Evolutionary conservation across 2,888 invertebrate species (phyloP).

Genomic region (Cosmia pyralina): DNA sequence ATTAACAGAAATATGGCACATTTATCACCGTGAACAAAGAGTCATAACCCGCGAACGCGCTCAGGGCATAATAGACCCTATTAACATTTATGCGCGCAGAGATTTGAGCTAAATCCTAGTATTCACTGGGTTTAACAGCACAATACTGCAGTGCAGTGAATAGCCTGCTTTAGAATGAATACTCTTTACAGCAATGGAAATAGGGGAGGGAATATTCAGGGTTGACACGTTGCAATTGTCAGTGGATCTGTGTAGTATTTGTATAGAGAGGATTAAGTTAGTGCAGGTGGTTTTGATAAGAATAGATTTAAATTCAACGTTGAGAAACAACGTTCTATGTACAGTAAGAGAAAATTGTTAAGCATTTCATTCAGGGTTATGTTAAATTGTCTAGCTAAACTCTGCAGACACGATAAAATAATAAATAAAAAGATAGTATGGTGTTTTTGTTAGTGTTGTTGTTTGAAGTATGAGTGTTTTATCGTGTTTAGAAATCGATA

Average conservation of each 20-base stretch:
- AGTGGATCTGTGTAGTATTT: slow-evolving; percentile 13
- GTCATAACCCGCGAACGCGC: slow-evolving; percentile 28
- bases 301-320: neutral
- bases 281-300: slow-evolving; percentile 25
- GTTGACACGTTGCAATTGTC: slow-evolving; percentile 5
- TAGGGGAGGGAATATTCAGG: slow-evolving; percentile 2
- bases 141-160: slow-evolving; percentile 56
- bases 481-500: too few relatives aligned
- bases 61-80: slow-evolving; percentile 30
- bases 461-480: too few relatives aligned
- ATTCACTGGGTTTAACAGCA: slow-evolving; percentile 53
- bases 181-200: slow-evolving; percentile 29
- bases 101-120: slow-evolving; percentile 53
- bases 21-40: slow-evolving; percentile 55
- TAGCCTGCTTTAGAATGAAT: slow-evolving; percentile 35
- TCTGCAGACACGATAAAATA: too few relatives aligned
- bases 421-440: too few relatives aligned
- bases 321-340: too few relatives aligned
- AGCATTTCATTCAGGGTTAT: too few relatives aligned
- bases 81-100: slow-evolving; percentile 52
- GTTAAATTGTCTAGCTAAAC: too few relatives aligned
- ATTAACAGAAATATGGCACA: slow-evolving; percentile 38
- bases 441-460: too few relatives aligned
- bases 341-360: too few relatives aligned
- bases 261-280: slow-evolving; percentile 5